Evolutionary conservation across 2,888 invertebrate species (phyloP).

Genomic region (Morinoia aosen): DNA sequence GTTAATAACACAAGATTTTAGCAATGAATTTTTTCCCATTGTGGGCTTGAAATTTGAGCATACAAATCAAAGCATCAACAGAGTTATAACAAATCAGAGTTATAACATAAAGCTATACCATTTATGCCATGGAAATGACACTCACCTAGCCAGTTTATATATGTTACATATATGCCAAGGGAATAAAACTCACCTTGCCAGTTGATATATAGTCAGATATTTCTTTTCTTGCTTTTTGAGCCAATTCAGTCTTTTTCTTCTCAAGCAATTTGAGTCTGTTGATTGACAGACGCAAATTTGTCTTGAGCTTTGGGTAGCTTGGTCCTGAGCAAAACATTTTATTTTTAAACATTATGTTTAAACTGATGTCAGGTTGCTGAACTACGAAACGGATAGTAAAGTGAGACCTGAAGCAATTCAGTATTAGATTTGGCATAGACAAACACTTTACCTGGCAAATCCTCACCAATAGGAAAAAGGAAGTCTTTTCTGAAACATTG

Average conservation of each 20-base stretch:
- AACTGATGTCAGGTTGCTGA: too few species aligned
- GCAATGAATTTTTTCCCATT: background rate
- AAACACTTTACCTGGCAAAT: too few species aligned
- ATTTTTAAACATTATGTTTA: too few species aligned
- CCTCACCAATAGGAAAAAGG: too few species aligned
- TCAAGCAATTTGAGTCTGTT: conserved; percentile 94
- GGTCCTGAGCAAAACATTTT: conserved; percentile 92
- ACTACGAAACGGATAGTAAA: too few species aligned
- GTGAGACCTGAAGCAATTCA: too few species aligned
- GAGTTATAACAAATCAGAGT: too few species aligned
- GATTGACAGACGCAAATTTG: conserved; percentile 91
- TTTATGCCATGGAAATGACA: background rate
- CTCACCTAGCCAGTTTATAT: too few species aligned
- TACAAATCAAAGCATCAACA: background rate
- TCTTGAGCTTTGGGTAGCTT: conserved; percentile 95
- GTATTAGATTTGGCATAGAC: too few species aligned
- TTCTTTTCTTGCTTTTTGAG: conserved; percentile 95
- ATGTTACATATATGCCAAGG: too few species aligned
- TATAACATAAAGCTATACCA: background rate
- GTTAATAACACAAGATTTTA: background rate
- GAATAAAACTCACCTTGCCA: conserved; percentile 80
- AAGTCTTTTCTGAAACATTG: too few species aligned
- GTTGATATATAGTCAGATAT: conserved; percentile 94
- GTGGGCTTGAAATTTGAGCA: background rate
- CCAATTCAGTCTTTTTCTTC: conserved; percentile 97